Evolutionary conservation across 1,140 invertebrate genomes (phyloP), one percentile per base, ranked within the genome.

Genomic region (Drosophila chauvacae): DNA sequence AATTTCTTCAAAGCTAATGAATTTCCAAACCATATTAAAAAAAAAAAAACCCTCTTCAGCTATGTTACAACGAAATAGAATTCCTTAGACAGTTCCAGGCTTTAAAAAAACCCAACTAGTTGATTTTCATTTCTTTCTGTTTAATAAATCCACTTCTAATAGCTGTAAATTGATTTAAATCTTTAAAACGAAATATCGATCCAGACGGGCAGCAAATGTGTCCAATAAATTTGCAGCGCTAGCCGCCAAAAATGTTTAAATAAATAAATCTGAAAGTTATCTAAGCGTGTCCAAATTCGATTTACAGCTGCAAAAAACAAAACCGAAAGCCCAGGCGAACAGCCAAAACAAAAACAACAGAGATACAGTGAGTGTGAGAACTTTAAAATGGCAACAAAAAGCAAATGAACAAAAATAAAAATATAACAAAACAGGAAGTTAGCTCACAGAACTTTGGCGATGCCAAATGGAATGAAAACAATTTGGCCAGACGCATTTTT

Each of bases 241-340:
- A 56, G 80, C 60, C 76, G 63, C 45, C 47, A 53, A 55, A 79
- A 79, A 83, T 83, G 70, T 62, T 83, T 62, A 83, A 83, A 80
- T 83, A 84, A 83, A 84, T 83, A 83, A 83, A 83, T 83, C 80
- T 80, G 60, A 83, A 83, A 83, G 81, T 80, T 83, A 83, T 75
- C 80, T 79, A 84, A 83, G 80, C 80, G 80, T 83, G 75, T 79
- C 80, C 66, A 70, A 84, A 80, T 80, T 83, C 81, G 80, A 83
- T 83, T 83, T 83, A 83, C 75, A 79, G 70, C 80, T 61, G 41
- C 73, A 51, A 81, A 77, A 72, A 78, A 72, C 61, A 61, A 56
- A 56, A 37, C 53, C 9, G 35, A 39, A 59, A 53, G 42, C 37
- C 53, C n/a, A n/a, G 50, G 23, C 59, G 37, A 55, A 30, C 26